phyloP scores from a whole-genome alignment of 2,888 invertebrate genomes.

The Drosophila neotestacea region DNA sequence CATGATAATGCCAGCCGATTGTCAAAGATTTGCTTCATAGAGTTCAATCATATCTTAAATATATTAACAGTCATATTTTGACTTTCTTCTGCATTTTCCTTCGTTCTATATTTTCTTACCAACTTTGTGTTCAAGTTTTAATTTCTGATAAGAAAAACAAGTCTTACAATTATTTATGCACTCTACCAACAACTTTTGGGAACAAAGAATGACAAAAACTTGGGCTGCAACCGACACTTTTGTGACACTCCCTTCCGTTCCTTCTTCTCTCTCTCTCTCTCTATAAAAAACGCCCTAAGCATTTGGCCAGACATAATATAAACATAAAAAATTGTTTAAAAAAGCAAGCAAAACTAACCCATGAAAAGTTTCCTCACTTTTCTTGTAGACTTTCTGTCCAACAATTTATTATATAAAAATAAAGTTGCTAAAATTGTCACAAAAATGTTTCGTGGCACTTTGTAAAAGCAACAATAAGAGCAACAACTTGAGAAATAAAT shows the following conservation, averaged over 20 bases:
- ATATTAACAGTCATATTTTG: neutral
- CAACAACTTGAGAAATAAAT: slow-evolving; percentile 1
- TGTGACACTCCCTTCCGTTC: neutral
- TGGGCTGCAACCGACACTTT: slow-evolving; percentile 34
- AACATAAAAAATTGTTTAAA: slow-evolving; percentile 17
- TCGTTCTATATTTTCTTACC: neutral
- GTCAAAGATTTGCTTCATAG: neutral
- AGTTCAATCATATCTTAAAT: neutral
- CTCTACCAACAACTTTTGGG: slow-evolving; percentile 13
- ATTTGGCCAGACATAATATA: slow-evolving; percentile 31
- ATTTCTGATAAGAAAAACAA: slow-evolving; percentile 19
- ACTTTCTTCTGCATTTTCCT: neutral
- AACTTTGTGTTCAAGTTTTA: slow-evolving; percentile 23
- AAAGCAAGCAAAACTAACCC: slow-evolving; percentile 28
- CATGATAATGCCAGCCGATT: neutral
- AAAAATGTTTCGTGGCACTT: slow-evolving; percentile 39
- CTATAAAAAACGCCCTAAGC: slow-evolving; percentile 32
- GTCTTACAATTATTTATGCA: slow-evolving; percentile 37
- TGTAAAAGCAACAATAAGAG: slow-evolving; percentile 18
- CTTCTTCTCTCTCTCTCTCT: neutral
- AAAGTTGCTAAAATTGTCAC: slow-evolving; percentile 50
- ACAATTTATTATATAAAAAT: slow-evolving; percentile 61
- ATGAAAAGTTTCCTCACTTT: slow-evolving; percentile 49
- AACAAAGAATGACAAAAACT: slow-evolving; percentile 32
- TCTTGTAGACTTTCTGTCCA: slow-evolving; percentile 34